phyloP scores from a whole-genome alignment of 2,888 invertebrate species.

The Pseudococcus viburni region DNA sequence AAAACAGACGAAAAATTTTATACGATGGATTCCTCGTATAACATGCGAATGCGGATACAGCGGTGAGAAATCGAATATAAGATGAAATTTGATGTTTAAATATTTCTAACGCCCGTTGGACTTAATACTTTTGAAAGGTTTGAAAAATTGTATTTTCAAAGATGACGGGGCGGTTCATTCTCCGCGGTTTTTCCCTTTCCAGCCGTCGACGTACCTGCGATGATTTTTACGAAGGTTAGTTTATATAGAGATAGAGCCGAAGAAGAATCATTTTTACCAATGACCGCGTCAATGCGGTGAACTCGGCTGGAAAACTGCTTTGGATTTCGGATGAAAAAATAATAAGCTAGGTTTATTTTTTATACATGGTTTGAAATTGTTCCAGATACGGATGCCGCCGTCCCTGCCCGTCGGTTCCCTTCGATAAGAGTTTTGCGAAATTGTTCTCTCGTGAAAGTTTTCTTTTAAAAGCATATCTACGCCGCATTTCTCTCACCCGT shows the following conservation, averaged over 20 bases:
- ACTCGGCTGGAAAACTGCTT: not conserved
- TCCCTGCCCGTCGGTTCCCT: not conserved
- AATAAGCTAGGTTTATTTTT: constrained; percentile 32
- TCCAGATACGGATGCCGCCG: not conserved
- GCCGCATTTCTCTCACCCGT: not conserved
- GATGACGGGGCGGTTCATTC: not conserved
- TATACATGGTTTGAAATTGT: constrained; percentile 9
- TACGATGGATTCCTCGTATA: not conserved
- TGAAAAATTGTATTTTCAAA: not conserved
- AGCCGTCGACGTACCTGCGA: not conserved
- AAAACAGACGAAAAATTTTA: not conserved
- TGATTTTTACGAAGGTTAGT: not conserved
- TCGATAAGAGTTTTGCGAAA: constrained; percentile 27
- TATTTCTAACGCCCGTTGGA: constrained; percentile 20
- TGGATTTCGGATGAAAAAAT: constrained; percentile 20
- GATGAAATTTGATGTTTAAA: constrained; percentile 36
- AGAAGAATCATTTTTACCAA: not conserved
- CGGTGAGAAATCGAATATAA: not conserved
- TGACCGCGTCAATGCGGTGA: not conserved
- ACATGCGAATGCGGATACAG: not conserved
- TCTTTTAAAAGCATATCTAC: not conserved
- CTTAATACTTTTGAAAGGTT: not conserved
- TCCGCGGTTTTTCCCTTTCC: not conserved
- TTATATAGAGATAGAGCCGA: not conserved
- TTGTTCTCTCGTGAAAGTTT: constrained; percentile 19